These are phyloP conservation scores for Bradypodion ventrale DNA, from an alignment of 2,797 vertebrate genomes.

Conservation along the genomic window DNA sequence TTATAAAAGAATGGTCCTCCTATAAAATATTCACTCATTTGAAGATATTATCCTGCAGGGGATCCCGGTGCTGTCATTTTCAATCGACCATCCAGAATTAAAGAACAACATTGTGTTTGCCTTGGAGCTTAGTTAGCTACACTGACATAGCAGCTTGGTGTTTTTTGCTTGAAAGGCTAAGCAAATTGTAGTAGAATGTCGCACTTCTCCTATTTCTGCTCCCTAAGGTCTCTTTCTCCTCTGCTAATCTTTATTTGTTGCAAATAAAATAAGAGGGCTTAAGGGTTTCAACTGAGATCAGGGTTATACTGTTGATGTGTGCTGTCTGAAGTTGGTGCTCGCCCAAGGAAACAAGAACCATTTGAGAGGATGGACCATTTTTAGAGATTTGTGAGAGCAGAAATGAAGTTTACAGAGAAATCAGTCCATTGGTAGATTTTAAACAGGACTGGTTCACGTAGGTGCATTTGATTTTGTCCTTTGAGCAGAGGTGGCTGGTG, in stretches of 20 bases:
- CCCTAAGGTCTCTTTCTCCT: neutral
- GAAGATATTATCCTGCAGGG: slow-evolving; percentile 40
- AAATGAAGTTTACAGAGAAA: neutral
- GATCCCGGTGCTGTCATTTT: slow-evolving; percentile 37
- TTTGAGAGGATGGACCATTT: neutral
- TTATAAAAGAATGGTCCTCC: neutral
- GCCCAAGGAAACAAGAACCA: neutral
- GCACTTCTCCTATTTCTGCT: neutral
- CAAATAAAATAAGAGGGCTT: neutral
- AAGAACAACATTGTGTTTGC: slow-evolving; percentile 30
- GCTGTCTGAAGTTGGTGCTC: neutral
- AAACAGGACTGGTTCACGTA: neutral
- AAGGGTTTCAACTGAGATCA: slow-evolving; percentile 16
- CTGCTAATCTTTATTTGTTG: slow-evolving; percentile 25
- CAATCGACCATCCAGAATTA: slow-evolving; percentile 34
- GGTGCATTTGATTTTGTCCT: neutral
- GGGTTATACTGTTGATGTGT: slow-evolving; percentile 1
- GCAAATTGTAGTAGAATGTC: rapidly evolving
- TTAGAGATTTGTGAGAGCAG: neutral
- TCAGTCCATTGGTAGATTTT: neutral
- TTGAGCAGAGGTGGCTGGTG: neutral
- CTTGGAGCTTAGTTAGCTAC: slow-evolving; percentile 19
- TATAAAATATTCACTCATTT: slow-evolving; percentile 49
- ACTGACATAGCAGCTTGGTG: slow-evolving; percentile 30
- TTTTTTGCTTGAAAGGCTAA: slow-evolving; percentile 12